Conservation (phyloP, 2,888 invertebrate genomes). For the Heliconius charithonia region DNA sequence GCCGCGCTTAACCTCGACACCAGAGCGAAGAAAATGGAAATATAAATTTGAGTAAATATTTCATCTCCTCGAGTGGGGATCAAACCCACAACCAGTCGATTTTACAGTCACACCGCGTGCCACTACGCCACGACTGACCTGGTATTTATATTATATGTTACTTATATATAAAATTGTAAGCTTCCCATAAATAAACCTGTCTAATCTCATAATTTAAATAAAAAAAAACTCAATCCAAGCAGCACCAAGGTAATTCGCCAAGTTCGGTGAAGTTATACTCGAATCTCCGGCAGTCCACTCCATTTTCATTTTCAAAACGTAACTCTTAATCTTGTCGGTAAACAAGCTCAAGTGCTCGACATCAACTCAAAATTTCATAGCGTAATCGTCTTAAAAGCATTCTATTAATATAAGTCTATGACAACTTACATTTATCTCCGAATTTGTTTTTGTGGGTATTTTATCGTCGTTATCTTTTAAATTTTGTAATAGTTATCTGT, state of each 20-base stretch:
- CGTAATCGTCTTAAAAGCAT: conserved; percentile 41
- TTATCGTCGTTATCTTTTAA: conserved; percentile 25
- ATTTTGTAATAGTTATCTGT: not conserved
- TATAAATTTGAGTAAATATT: too few species aligned
- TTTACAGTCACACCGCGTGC: too few species aligned
- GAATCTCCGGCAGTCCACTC: conserved; percentile 20
- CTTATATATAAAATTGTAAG: not conserved
- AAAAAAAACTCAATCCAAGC: conserved; percentile 17
- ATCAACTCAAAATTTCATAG: conserved; percentile 41
- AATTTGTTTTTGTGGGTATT: conserved; percentile 20
- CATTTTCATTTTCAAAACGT: conserved; percentile 36
- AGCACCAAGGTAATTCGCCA: conserved; percentile 5
- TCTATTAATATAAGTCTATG: conserved; percentile 41
- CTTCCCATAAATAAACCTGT: not conserved
- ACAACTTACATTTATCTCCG: conserved; percentile 35
- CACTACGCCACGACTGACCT: too few species aligned
- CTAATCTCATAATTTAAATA: conserved; percentile 9
- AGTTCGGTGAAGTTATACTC: conserved; percentile 27
- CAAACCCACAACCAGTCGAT: too few species aligned
- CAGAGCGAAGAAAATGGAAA: too few species aligned
- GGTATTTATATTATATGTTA: too few species aligned
- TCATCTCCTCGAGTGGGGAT: too few species aligned
- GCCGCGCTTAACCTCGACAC: too few species aligned
- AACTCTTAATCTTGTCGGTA: conserved; percentile 39
- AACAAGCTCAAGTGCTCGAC: conserved; percentile 38